Evolutionary conservation across 1,140 invertebrate genomes (phyloP).

Genomic region (Solen grandis): DNA sequence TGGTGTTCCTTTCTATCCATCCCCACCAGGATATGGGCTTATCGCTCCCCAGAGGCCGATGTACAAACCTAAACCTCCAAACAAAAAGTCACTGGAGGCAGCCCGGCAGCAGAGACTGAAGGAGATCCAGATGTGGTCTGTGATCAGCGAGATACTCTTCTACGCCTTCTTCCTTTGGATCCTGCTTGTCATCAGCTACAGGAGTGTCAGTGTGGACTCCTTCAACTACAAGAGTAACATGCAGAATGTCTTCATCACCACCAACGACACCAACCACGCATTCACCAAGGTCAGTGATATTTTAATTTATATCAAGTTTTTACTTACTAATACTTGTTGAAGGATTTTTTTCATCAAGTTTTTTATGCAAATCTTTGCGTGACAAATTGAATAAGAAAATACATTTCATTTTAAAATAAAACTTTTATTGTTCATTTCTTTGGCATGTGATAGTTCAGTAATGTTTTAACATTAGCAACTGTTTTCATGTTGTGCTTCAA

Average conservation of each 20-base stretch:
- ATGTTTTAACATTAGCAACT: no score
- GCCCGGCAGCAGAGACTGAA: slow-evolving; percentile 79
- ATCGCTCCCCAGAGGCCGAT: slow-evolving; percentile 67
- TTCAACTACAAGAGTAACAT: slow-evolving; percentile 80
- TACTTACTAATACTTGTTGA: no score
- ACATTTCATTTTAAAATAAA: no score
- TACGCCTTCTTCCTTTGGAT: slow-evolving; percentile 82
- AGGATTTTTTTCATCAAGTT: no score
- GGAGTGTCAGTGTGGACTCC: slow-evolving; percentile 79
- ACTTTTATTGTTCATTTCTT: no score
- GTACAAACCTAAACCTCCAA: slow-evolving; percentile 79
- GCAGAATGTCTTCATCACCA: slow-evolving; percentile 80
- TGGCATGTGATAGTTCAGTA: no score
- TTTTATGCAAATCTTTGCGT: no score
- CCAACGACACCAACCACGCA: slow-evolving; percentile 68
- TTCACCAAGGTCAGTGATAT: slow-evolving; percentile 71
- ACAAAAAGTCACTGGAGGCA: slow-evolving; percentile 77
- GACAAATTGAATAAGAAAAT: no score
- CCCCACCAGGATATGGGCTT: slow-evolving; percentile 63
- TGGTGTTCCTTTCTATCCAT: no score
- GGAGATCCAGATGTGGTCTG: slow-evolving; percentile 81
- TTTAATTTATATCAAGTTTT: no score
- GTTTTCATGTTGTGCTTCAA: no score
- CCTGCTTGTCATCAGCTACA: slow-evolving; percentile 81
- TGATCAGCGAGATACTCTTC: slow-evolving; percentile 81